These are phyloP conservation scores for Montifringilla adamsi DNA, from an alignment of 2,113 vertebrate genomes.

Conservation along the genomic window DNA sequence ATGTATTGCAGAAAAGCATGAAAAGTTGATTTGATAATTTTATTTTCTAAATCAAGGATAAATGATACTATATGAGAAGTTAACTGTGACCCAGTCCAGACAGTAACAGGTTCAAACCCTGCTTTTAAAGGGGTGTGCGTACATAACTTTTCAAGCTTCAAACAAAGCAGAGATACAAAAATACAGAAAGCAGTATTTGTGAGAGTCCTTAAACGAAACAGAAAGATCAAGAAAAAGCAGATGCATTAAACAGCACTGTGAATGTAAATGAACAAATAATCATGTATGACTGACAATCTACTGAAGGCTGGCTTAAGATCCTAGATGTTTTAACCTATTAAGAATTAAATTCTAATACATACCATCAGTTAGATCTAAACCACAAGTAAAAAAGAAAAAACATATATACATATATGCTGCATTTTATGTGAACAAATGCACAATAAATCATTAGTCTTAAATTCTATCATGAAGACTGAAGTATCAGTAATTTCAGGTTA, in stretches of 20 bases:
- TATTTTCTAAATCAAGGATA: neutral
- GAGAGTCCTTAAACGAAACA: neutral
- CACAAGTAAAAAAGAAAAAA: neutral
- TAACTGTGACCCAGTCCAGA: neutral
- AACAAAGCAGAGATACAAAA: neutral
- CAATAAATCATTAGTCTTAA: neutral
- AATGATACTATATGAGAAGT: neutral
- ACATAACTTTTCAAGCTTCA: neutral
- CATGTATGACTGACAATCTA: neutral
- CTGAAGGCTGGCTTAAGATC: neutral
- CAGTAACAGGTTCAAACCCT: neutral
- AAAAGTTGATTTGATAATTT: neutral
- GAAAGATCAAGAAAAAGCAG: neutral
- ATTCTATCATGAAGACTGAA: neutral
- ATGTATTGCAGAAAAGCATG: rapidly evolving
- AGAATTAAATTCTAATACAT: neutral
- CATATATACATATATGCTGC: neutral
- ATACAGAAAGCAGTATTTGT: neutral
- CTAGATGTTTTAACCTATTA: neutral
- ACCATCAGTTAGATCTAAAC: neutral
- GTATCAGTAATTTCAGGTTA: neutral
- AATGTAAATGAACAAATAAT: neutral
- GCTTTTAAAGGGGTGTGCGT: neutral
- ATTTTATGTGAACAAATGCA: neutral
- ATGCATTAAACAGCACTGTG: neutral